Base-by-base conservation (phyloP, 2,113 vertebrate species). In the Gadus chalcogrammus region DNA sequence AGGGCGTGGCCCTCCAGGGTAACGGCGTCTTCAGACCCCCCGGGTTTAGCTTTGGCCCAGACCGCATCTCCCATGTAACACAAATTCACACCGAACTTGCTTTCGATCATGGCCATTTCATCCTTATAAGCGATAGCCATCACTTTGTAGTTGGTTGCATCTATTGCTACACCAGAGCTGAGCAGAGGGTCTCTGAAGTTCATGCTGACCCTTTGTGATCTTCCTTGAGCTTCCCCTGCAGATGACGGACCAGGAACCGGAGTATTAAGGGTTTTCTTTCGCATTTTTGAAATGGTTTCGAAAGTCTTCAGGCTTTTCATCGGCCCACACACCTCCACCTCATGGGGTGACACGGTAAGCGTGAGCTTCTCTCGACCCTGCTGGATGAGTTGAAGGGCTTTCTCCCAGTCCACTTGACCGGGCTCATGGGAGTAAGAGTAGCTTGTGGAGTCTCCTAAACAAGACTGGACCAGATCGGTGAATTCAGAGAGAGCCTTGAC, bases 31-130 rank as follows among this genome's bases (percentile, higher is more conserved):
- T 12, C 59, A 20, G 0, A 0, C 18, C 5, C 31, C 5, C 0
- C 13, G 35, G 67, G 61, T 0, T 0, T 0, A 28, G 76, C 76
- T 66, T 38, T 75, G n/a, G 91, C 62, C 11, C 6, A 22, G 0
- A 88, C 48, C 31, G 61, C 52, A 0, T 28, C 67, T 6, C n/a
- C 17, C 53, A 0, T 69, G 1, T 2, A 15, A 4, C 18, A 5
- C 0, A 92, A 73, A 0, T 28, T 5, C 17, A 92, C 90, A 1
- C 72, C 74, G 58, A 89, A 93, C 48, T 85, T 89, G 0, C 0
- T 2, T 77, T 86, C 16, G 5, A 92, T 84, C 3, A 13, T 4
- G 0, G 1, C 17, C 90, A 0, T 1, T 84, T 5, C 0, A 67
- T 0, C 2, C 42, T 0, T 0, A 48, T 0, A 78, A 1, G 38